Conservation (phyloP, 2,113 vertebrate genomes). For the Pluvialis apricaria region DNA sequence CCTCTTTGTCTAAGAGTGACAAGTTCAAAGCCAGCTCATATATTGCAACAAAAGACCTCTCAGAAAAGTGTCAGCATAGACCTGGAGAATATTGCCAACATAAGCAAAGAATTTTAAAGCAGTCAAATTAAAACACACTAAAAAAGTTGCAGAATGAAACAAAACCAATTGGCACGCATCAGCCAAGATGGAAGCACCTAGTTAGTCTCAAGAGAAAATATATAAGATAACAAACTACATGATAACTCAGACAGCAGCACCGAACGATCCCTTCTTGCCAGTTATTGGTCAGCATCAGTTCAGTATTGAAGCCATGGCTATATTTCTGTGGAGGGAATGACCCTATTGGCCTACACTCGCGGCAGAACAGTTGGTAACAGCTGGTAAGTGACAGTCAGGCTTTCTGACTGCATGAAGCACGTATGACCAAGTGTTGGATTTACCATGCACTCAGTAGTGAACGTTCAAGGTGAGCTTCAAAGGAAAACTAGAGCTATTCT, state of each 20-base stretch:
- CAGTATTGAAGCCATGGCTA: background rate
- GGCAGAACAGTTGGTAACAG: background rate
- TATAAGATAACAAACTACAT: background rate
- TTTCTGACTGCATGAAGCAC: background rate
- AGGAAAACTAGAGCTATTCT: background rate
- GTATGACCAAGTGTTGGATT: background rate
- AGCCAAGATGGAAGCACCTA: background rate
- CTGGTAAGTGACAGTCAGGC: background rate
- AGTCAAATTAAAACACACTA: background rate
- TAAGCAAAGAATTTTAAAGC: conserved; percentile 14
- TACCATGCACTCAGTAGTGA: background rate
- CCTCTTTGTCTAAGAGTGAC: background rate
- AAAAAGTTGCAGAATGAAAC: background rate
- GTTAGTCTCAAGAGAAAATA: background rate
- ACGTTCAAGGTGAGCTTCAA: background rate
- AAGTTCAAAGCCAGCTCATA: conserved; percentile 36
- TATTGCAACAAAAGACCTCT: conserved; percentile 12
- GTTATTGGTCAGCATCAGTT: background rate
- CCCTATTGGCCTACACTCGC: background rate
- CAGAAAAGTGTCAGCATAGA: background rate
- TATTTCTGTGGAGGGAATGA: background rate
- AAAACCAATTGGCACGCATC: background rate
- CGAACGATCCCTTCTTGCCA: rapidly evolving
- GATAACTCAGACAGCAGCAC: background rate
- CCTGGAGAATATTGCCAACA: background rate